Conservation (phyloP, 2,113 vertebrate genomes). For the Pao palembangensis region DNA sequence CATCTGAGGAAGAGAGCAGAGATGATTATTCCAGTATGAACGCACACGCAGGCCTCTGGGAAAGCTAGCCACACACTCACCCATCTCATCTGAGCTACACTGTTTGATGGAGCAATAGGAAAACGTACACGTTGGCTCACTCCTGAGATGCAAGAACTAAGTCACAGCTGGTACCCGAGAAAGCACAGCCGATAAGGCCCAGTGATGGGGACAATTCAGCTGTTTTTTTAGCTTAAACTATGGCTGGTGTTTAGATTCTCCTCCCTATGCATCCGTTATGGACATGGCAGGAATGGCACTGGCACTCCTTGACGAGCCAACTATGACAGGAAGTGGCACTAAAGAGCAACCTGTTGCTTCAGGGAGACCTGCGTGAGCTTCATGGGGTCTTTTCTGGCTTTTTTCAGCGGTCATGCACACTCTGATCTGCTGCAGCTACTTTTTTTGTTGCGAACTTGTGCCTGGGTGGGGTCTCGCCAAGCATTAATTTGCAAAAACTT, state of each 20-base stretch:
- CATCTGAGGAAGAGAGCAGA: constrained; percentile 70
- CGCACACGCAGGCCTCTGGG: constrained; percentile 27
- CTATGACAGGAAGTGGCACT: no score
- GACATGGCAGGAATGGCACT: no score
- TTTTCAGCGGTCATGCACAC: no score
- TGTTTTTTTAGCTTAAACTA: background rate
- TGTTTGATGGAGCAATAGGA: constrained; percentile 25
- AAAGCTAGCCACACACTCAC: constrained; percentile 47
- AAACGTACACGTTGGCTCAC: constrained; percentile 46
- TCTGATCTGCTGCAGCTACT: no score
- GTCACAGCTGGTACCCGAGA: constrained; percentile 21
- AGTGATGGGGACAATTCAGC: constrained; percentile 45
- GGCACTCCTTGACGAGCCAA: no score
- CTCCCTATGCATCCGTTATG: background rate
- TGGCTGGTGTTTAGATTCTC: background rate
- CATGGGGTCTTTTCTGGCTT: no score
- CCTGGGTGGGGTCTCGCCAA: no score
- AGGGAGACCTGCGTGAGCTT: no score
- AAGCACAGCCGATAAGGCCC: constrained; percentile 42
- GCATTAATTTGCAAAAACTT: no score
- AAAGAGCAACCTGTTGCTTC: no score
- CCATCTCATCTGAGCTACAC: constrained; percentile 33
- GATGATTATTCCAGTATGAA: constrained; percentile 49
- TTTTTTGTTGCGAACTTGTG: no score
- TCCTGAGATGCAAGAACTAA: constrained; percentile 24